Evolutionary conservation across 2,888 invertebrate genomes (phyloP), one percentile per base, ranked within the genome.

Genomic region (Coleophora flavipennella): DNA sequence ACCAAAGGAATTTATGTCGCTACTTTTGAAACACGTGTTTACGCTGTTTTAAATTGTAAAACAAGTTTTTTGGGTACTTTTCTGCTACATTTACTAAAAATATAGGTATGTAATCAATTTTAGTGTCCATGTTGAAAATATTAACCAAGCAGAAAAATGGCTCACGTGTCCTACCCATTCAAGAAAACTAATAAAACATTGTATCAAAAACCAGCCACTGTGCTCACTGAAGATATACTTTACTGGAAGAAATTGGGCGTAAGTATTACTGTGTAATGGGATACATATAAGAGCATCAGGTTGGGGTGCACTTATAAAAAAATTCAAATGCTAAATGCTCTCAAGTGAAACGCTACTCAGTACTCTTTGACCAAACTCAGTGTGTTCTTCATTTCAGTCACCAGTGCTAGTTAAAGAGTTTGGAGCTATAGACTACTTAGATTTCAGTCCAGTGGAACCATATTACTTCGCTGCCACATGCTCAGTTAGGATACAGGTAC

Each of bases 231-330:
- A 20, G 96, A 96, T 77, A 88, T 88, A 50, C 67, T 91, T 46
- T 96, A 96, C 64, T 97, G 97, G 97, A 94, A 93, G 62, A 90
- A 93, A 68, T 86, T 96, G 62, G 90, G 92, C 58, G 96, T 96
- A 86, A 85, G 86, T 78, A 39, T 20, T 33, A n/a, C 29, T 32
- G 11, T 11, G 32, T 32, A 13, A 32, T 32, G 29, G 6, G 20
- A 29, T 8, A 33, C 12, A 8, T 34, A 4, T 20, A 6, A 6
- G 6, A 20, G 20, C 20, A 4, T 6, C 20, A 20, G 20, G 20
- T 20, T 20, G n/a, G n/a, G n/a, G n/a, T n/a, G n/a, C n/a, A n/a
- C n/a, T n/a, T n/a, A n/a, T n/a, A n/a, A n/a, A n/a, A n/a, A n/a
- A n/a, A n/a, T n/a, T n/a, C n/a, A n/a, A n/a, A n/a, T n/a, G n/a